Evolutionary conservation across 2,888 invertebrate species (phyloP), one percentile per base, ranked within the genome.

Genomic region (Tipula unca): DNA sequence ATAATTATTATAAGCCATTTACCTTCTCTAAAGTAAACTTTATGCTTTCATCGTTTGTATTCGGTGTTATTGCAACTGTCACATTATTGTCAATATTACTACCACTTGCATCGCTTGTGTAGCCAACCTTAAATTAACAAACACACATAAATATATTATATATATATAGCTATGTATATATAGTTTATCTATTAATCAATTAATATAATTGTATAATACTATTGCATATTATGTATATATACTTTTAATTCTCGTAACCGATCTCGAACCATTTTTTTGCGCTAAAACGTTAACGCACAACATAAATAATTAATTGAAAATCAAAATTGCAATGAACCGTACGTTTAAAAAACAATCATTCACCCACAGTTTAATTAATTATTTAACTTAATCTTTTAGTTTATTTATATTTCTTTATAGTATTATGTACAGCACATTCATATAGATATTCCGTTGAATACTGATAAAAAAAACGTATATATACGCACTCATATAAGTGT

Each of bases 21-120:
- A 83, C 83, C 83, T 83, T 83, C n/a, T 83, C 83, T 83, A 83
- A 83, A 32, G 83, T 83, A 32, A 83, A 8, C 5, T 29, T 83
- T n/a, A 83, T 83, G 17, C 35, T 83, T 17, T 83, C 83, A 32
- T 25, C n/a, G 25, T 69, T 69, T 69, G 69, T 69, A 25, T 32
- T 83, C 83, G 32, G n/a, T 32, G 32, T 32, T n/a, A 32, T 32
- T 83, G 35, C 35, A 83, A 32, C 35, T 83, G 35, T 83, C 35
- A 83, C 35, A 83, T 17, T 35, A 83, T 32, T 35, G 32, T 83
- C 83, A 83, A 6, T n/a, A 83, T 32, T 83, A 83, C 35, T 35
- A 83, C 35, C 83, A 83, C 83, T 83, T 17, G 29, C 35, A 83
- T 83, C 35, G 17, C 35, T 32, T n/a, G 17, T 17, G 25, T 83